These are phyloP conservation scores for Oreonectes daqikongensis DNA, from an alignment of 2,797 vertebrate species.

Conservation along the genomic window DNA sequence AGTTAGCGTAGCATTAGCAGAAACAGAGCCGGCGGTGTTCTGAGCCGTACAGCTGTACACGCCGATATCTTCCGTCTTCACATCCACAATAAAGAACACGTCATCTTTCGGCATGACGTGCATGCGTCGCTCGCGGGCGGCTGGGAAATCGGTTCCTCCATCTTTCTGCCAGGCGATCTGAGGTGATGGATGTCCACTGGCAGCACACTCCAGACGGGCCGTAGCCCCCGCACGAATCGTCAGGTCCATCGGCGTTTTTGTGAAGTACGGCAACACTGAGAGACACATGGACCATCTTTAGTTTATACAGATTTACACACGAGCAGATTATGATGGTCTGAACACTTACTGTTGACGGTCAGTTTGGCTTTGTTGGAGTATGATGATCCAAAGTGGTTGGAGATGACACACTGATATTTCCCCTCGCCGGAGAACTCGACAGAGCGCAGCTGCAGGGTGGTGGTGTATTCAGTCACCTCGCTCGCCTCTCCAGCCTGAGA, in stretches of 20 bases:
- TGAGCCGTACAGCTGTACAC: slow-evolving; percentile 96
- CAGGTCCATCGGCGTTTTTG: slow-evolving; percentile 94
- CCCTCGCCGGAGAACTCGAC: slow-evolving; percentile 92
- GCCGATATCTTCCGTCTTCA: slow-evolving; percentile 91
- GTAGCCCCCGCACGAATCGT: slow-evolving; percentile 89
- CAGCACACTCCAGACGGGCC: slow-evolving; percentile 92
- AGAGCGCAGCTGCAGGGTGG: slow-evolving; percentile 83
- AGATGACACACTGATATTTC: slow-evolving; percentile 97
- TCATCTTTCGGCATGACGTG: slow-evolving; percentile 98
- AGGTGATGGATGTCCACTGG: slow-evolving; percentile 87
- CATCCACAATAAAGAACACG: slow-evolving; percentile 96
- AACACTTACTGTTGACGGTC: slow-evolving; percentile 92
- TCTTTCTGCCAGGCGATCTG: slow-evolving; percentile 99
- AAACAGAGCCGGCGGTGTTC: slow-evolving; percentile 91
- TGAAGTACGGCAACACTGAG: slow-evolving; percentile 94
- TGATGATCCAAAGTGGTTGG: slow-evolving; percentile 96
- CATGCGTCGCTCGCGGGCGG: slow-evolving; percentile 93
- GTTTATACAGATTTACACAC: background rate
- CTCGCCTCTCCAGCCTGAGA: slow-evolving; percentile 79
- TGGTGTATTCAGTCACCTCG: slow-evolving; percentile 92
- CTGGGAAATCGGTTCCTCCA: slow-evolving; percentile 95
- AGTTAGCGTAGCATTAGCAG: slow-evolving; percentile 91
- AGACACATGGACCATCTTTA: background rate
- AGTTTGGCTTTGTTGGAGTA: slow-evolving; percentile 96
- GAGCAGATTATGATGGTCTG: slow-evolving; percentile 62